phyloP scores from a whole-genome alignment of 2,888 invertebrate species.

The Drosophila fulvimacula region DNA sequence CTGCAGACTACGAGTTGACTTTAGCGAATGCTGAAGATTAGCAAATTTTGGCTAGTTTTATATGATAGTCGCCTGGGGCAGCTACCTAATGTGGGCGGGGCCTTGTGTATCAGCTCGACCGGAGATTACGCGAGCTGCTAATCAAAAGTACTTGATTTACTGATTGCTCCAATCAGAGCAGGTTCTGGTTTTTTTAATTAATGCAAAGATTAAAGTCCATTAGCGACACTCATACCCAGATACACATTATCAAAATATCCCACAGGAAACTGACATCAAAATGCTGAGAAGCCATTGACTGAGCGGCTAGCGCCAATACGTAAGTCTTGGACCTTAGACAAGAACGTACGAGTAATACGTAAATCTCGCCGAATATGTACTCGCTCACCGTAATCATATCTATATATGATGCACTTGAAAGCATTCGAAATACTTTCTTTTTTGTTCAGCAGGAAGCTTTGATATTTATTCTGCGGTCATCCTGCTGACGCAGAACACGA shows the following conservation, averaged over 20 bases:
- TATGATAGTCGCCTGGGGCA: constrained; percentile 8
- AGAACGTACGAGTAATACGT: background rate
- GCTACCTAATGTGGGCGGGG: background rate
- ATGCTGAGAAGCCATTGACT: background rate
- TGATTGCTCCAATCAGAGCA: background rate
- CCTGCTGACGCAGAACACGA: background rate
- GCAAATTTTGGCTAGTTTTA: constrained; percentile 8
- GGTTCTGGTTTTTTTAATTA: constrained; percentile 11
- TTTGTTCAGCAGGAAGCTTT: background rate
- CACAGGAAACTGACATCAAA: constrained; percentile 1
- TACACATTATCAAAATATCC: background rate
- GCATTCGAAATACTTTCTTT: background rate
- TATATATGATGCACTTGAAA: constrained; percentile 3
- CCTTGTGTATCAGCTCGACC: constrained; percentile 20
- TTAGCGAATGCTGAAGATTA: constrained; percentile 22
- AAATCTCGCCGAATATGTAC: background rate
- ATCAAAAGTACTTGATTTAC: constrained; percentile 25
- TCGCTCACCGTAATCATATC: background rate
- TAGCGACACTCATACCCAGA: background rate
- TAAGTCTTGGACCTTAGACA: constrained; percentile 6
- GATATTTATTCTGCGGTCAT: background rate
- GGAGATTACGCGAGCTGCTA: constrained; percentile 6
- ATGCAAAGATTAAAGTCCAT: constrained; percentile 18
- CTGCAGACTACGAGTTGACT: constrained; percentile 5
- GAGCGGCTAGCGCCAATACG: background rate